These are phyloP conservation scores for Zonitis immaculata DNA, from an alignment of 2,888 invertebrate genomes.

Conservation along the genomic window DNA sequence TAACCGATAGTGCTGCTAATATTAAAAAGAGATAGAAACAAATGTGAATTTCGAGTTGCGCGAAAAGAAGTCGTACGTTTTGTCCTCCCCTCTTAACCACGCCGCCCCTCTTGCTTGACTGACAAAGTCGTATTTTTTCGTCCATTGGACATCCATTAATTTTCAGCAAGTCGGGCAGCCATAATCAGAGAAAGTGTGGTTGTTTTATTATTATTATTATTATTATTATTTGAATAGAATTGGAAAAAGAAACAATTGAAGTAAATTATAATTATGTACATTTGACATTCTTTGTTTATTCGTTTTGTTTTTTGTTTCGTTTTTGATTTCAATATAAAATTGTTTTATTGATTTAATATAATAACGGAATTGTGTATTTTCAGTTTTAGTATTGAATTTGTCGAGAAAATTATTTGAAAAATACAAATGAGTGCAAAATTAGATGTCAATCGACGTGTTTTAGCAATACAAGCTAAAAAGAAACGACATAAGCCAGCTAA, in stretches of 20 bases:
- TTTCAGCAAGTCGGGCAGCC: conserved; percentile 50
- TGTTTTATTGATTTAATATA: background rate
- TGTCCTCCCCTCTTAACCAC: too few species aligned
- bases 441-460: conserved; percentile 86
- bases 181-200: conserved; percentile 57
- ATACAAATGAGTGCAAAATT: conserved; percentile 77
- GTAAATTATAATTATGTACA: conserved; percentile 52
- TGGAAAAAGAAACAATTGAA: background rate
- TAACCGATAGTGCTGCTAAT: too few species aligned
- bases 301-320: conserved; percentile 33
- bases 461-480: conserved; percentile 89
- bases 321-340: conserved; percentile 40
- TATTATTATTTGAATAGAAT: background rate
- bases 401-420: conserved; percentile 44
- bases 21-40: too few species aligned
- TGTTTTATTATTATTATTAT: background rate
- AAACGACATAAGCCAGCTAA: conserved; percentile 84
- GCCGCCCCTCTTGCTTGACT: too few species aligned
- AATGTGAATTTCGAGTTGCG: too few species aligned
- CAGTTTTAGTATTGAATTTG: conserved; percentile 5
- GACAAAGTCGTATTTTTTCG: background rate
- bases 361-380: background rate
- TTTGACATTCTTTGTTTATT: conserved; percentile 44
- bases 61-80: too few species aligned
- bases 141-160: background rate